Percentiles rank a stretch among this genome's conserved stretches.
Conservation (phyloP, 1,140 invertebrate species). For the Caenorhabditis elegans region DNA sequence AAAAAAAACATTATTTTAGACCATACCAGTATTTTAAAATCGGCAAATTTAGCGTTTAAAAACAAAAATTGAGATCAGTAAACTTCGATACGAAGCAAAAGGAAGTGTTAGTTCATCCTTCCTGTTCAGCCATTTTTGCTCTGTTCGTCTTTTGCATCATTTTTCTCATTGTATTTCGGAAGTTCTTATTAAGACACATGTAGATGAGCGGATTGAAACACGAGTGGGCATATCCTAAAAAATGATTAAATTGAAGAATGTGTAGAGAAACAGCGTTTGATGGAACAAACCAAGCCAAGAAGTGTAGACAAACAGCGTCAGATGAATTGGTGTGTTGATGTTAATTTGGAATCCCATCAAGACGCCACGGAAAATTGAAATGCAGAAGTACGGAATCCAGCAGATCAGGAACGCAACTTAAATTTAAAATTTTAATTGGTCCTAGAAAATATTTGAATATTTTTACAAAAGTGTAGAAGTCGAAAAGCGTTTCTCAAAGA, state of each 20-base stretch:
- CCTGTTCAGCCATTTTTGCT: not conserved
- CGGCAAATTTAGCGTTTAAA: not conserved
- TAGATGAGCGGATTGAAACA: slow-evolving; percentile 52
- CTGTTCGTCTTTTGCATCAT: slow-evolving; percentile 35
- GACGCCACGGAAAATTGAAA: slow-evolving; percentile 36
- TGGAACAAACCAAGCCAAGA: slow-evolving; percentile 40
- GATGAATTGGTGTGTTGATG: slow-evolving; percentile 22
- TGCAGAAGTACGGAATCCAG: slow-evolving; percentile 50
- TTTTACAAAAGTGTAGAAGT: too few relatives aligned
- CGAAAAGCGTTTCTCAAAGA: too few relatives aligned
- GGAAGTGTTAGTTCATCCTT: not conserved
- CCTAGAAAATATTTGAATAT: too few relatives aligned
- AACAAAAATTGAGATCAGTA: not conserved
- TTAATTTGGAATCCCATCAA: slow-evolving; percentile 14
- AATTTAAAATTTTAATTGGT: too few relatives aligned
- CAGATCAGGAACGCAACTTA: slow-evolving; percentile 49
- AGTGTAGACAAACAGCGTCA: slow-evolving; percentile 35
- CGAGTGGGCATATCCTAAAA: slow-evolving; percentile 43
- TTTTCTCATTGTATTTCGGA: slow-evolving; percentile 43
- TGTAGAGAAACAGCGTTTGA: not conserved
- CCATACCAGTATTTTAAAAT: slow-evolving; percentile 14
- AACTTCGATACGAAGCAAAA: slow-evolving; percentile 3
- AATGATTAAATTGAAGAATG: too few relatives aligned
- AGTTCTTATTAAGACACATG: slow-evolving; percentile 51
- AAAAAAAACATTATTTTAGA: not conserved